Evolutionary conservation across 2,888 invertebrate genomes (phyloP).

Genomic region (Drosophila neotestacea): DNA sequence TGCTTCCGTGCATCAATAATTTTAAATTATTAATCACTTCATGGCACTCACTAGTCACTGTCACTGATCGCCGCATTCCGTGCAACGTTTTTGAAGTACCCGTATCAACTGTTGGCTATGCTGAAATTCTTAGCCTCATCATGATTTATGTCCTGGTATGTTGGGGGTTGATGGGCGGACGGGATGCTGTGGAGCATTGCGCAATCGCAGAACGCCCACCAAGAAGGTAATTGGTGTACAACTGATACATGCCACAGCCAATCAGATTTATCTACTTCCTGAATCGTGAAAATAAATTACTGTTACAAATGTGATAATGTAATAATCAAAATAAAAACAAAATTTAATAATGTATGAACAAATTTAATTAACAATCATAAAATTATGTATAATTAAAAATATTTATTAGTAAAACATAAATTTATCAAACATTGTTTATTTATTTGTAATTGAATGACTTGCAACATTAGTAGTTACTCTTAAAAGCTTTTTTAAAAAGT

Average conservation of each 20-base stretch:
- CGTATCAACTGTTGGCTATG: constrained; percentile 63
- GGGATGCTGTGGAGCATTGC: constrained; percentile 66
- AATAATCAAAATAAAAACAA: background rate
- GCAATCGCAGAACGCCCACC: constrained; percentile 71
- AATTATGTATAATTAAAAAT: background rate
- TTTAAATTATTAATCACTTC: constrained; percentile 68
- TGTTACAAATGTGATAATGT: background rate
- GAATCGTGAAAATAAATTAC: background rate
- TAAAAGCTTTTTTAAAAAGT: background rate
- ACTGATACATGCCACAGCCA: constrained; percentile 22
- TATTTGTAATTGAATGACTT: too few species aligned
- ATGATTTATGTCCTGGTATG: constrained; percentile 34
- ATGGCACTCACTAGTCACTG: constrained; percentile 54
- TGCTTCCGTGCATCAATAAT: constrained; percentile 66
- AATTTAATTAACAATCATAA: background rate
- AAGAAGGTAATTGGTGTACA: constrained; percentile 50
- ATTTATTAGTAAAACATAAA: background rate
- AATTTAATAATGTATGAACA: background rate
- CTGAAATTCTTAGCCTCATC: constrained; percentile 22
- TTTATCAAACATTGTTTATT: too few species aligned
- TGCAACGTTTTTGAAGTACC: constrained; percentile 60
- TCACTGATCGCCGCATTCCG: constrained; percentile 58
- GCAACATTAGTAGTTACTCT: too few species aligned
- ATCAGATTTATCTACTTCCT: constrained; percentile 17
- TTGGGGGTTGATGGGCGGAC: constrained; percentile 43